These are phyloP conservation scores for Falco biarmicus DNA, from an alignment of 2,797 vertebrate genomes.

Conservation along the genomic window DNA sequence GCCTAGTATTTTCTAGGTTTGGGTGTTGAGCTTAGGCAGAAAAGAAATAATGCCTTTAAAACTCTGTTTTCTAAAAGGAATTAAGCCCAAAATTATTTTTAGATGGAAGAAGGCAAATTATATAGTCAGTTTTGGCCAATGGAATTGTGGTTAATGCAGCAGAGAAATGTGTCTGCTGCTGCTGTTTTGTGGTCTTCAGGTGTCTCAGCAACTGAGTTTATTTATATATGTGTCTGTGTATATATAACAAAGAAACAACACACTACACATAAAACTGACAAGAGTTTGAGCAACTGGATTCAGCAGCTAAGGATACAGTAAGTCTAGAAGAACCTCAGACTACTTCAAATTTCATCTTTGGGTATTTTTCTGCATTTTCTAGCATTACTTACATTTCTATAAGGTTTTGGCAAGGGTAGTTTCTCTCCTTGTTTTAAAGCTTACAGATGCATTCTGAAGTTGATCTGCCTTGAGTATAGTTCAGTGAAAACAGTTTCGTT, in stretches of 20 bases:
- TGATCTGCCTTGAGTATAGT: background rate
- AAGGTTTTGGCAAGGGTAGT: background rate
- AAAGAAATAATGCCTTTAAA: background rate
- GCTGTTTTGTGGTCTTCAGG: background rate
- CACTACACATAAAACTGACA: background rate
- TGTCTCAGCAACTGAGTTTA: background rate
- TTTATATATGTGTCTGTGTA: rapidly evolving
- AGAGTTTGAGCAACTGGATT: background rate
- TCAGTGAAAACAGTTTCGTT: background rate
- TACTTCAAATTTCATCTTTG: background rate
- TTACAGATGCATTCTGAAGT: background rate
- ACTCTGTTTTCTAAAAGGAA: background rate
- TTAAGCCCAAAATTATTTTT: background rate
- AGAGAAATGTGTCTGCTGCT: background rate
- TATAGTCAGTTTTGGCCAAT: background rate
- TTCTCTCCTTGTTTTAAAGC: background rate
- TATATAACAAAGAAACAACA: background rate
- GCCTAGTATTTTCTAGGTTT: background rate
- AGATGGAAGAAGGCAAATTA: background rate
- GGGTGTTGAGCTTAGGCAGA: background rate
- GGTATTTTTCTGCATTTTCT: background rate
- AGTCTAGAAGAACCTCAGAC: background rate
- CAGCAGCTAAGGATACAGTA: background rate
- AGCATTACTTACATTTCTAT: background rate
- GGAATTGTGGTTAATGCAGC: background rate